Conservation (phyloP, 2,113 vertebrate genomes). For the Pagrus major region DNA sequence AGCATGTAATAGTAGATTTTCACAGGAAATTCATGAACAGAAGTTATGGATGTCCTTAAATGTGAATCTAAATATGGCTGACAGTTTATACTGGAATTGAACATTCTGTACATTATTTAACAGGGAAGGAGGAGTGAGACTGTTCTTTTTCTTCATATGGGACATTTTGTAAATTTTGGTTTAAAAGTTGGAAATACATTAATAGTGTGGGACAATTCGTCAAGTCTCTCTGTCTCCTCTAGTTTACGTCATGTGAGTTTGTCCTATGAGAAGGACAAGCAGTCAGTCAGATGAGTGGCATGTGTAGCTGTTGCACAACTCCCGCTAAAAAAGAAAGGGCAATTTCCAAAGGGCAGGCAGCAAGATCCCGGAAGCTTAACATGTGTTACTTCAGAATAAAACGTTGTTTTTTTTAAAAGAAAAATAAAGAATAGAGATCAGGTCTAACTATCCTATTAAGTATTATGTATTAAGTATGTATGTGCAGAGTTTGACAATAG, state of each 20-base stretch:
- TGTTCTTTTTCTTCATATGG: neutral
- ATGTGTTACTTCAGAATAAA: conserved; percentile 22
- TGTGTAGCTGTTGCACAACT: conserved; percentile 33
- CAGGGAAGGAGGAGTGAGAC: too few species aligned
- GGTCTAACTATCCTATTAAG: neutral
- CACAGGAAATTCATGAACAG: neutral
- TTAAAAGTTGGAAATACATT: neutral
- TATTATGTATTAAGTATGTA: too few species aligned
- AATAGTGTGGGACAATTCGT: neutral
- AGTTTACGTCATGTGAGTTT: neutral
- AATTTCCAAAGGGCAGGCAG: neutral
- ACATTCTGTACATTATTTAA: neutral
- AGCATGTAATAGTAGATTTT: neutral
- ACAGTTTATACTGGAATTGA: neutral
- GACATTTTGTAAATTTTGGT: neutral
- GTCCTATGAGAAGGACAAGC: neutral
- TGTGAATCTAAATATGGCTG: neutral
- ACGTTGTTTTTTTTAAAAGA: accelerated
- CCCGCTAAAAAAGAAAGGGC: neutral
- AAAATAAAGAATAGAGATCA: neutral
- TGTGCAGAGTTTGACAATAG: too few species aligned
- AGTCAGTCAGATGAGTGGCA: conserved; percentile 34
- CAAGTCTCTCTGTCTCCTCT: neutral
- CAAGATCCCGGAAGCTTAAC: neutral
- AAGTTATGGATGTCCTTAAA: neutral